These are phyloP conservation scores for Andrena dorsata DNA, from an alignment of 2,888 invertebrate species.

Conservation along the genomic window DNA sequence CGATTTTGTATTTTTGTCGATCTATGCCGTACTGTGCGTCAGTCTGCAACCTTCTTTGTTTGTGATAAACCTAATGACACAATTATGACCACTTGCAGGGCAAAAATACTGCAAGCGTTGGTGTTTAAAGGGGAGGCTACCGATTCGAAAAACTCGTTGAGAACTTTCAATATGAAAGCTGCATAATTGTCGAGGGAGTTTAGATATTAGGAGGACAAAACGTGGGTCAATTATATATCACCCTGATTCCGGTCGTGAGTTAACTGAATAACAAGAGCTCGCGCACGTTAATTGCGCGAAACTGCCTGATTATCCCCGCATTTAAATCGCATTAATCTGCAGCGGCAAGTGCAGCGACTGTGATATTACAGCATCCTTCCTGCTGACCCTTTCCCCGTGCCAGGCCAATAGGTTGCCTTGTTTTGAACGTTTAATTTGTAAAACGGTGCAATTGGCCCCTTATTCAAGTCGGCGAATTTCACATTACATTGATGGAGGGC, in stretches of 20 bases:
- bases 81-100: too few relatives aligned
- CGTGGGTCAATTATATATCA: background rate
- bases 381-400: conserved; percentile 47
- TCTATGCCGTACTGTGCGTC: too few relatives aligned
- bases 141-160: background rate
- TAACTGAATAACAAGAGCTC: conserved; percentile 46
- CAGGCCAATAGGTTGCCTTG: conserved; percentile 39
- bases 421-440: conserved; percentile 50
- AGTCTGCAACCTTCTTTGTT: too few relatives aligned
- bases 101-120: too few relatives aligned
- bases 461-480: conserved; percentile 23
- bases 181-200: too few relatives aligned
- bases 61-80: too few relatives aligned
- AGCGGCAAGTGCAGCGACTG: conserved; percentile 50
- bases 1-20: too few relatives aligned
- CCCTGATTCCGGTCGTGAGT: background rate
- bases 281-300: conserved; percentile 65
- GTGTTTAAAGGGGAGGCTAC: too few relatives aligned
- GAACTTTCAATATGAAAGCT: too few relatives aligned
- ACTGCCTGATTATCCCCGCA: conserved; percentile 66
- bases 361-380: conserved; percentile 63
- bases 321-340: conserved; percentile 70
- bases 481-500: conserved; percentile 23
- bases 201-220: background rate
- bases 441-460: conserved; percentile 38